Evolutionary conservation across 1,140 invertebrate species (phyloP).

Genomic region (Reticulitermes speratus): DNA sequence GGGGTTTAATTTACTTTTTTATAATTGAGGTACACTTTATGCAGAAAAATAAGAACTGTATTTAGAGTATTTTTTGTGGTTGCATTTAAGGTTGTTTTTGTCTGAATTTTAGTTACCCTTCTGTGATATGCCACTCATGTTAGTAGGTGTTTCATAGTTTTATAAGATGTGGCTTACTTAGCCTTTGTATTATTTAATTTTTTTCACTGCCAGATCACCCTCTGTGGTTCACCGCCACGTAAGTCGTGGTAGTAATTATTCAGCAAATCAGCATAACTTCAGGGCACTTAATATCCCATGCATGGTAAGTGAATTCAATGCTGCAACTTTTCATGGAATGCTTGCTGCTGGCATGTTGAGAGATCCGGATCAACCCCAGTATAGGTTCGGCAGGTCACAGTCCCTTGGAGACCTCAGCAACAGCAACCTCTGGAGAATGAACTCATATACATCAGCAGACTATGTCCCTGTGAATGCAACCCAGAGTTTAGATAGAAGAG

Average conservation of each 20-base stretch:
- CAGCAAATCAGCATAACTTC: not conserved
- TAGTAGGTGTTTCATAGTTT: too few relatives aligned
- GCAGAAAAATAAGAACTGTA: too few relatives aligned
- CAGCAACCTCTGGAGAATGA: not conserved
- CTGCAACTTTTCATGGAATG: constrained; percentile 31
- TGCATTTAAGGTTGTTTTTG: too few relatives aligned
- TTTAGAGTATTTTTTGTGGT: too few relatives aligned
- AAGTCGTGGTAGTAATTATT: not conserved
- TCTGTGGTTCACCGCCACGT: not conserved
- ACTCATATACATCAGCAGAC: not conserved
- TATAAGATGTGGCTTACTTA: too few relatives aligned
- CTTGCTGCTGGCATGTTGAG: not conserved
- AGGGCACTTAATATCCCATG: not conserved
- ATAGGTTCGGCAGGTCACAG: not conserved
- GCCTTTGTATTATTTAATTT: too few relatives aligned
- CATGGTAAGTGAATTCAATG: constrained; percentile 35
- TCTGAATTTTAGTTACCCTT: too few relatives aligned
- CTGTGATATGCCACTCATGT: too few relatives aligned
- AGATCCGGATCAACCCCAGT: not conserved
- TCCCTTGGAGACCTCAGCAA: constrained; percentile 22
- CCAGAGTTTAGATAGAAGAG: constrained; percentile 25
- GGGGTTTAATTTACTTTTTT: too few relatives aligned
- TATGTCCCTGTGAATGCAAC: not conserved
- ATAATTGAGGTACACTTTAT: too few relatives aligned
- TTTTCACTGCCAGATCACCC: not conserved